A percentile compares a stretch with the other conserved stretches of the same genome.
Evolutionary conservation across 1,140 invertebrate species (phyloP).

Genomic region (Zaprionus camerounensis): DNA sequence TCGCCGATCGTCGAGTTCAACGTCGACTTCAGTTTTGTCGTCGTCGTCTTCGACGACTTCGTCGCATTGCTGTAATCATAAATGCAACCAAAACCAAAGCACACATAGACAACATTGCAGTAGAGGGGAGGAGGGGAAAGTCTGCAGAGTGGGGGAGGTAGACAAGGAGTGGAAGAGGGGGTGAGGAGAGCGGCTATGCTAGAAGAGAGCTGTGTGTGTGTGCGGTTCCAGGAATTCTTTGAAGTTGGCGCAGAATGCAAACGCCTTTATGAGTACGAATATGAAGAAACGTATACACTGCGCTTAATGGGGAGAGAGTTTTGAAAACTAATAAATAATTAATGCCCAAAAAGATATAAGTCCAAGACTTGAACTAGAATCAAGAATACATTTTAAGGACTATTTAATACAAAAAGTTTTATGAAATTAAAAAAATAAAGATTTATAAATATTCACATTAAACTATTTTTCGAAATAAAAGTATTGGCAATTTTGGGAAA

Average conservation of each 20-base stretch:
- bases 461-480: too few relatives aligned
- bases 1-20: conserved; percentile 44
- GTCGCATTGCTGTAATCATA: conserved; percentile 73
- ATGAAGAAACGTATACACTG: conserved; percentile 21
- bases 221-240: conserved; percentile 72
- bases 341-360: too few relatives aligned
- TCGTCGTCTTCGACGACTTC: conserved; percentile 28
- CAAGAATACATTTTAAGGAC: too few relatives aligned
- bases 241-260: conserved; percentile 71
- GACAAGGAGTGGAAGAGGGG: background rate
- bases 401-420: too few relatives aligned
- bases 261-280: conserved; percentile 33
- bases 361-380: too few relatives aligned
- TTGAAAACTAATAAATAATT: background rate
- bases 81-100: conserved; percentile 80
- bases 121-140: background rate
- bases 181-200: background rate
- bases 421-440: too few relatives aligned
- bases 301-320: background rate
- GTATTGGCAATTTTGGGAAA: too few relatives aligned
- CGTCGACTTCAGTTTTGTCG: conserved; percentile 9
- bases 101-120: conserved; percentile 58
- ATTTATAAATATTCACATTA: too few relatives aligned
- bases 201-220: conserved; percentile 11
- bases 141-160: background rate